Conservation (phyloP, 1,140 invertebrate species). For the Atta colombica region DNA sequence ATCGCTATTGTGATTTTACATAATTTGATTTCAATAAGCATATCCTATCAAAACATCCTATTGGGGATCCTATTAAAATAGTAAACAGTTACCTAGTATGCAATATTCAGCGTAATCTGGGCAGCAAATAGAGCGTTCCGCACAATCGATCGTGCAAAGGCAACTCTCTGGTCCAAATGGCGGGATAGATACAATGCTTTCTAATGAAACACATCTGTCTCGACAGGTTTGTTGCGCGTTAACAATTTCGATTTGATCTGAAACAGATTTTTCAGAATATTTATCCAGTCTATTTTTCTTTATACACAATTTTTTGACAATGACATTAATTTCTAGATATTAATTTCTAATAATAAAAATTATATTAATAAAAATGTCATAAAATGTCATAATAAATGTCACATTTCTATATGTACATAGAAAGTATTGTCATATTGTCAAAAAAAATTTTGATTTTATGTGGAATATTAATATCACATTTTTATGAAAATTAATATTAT, state of each 20-base stretch:
- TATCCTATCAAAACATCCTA: background rate
- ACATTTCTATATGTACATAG: no score
- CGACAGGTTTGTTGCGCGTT: conserved; percentile 82
- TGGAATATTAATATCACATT: no score
- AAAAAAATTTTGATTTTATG: no score
- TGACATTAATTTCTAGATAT: no score
- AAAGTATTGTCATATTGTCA: no score
- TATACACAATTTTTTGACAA: no score
- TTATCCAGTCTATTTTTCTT: background rate
- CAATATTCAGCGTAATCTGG: conserved; percentile 85
- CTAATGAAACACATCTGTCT: conserved; percentile 79
- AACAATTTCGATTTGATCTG: conserved; percentile 84
- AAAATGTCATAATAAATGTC: no score
- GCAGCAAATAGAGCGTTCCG: conserved; percentile 84
- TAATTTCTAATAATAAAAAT: no score
- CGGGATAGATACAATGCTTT: conserved; percentile 16
- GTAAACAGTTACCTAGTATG: conserved; percentile 78
- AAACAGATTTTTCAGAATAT: conserved; percentile 43
- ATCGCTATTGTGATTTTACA: background rate
- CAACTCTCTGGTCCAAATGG: conserved; percentile 78
- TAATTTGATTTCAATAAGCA: background rate
- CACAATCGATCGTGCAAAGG: conserved; percentile 84
- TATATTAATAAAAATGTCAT: no score
- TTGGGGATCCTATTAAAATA: background rate
- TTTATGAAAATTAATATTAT: background rate